Base-by-base conservation (phyloP, 1,140 invertebrate species). In the Conus betulinus region DNA sequence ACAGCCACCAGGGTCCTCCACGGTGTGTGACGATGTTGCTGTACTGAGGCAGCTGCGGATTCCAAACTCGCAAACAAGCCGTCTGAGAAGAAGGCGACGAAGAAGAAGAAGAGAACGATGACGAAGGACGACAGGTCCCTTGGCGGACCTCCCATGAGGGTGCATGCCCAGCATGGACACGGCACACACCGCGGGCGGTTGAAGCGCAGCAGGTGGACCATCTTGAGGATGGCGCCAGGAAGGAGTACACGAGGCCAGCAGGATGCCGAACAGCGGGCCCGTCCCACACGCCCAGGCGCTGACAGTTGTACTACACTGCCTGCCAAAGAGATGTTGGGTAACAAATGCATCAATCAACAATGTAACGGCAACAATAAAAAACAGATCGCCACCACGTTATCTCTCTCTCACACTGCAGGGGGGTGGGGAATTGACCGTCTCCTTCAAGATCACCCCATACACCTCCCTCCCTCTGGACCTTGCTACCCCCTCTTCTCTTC, bases 131-230 rank as follows among this genome's bases (percentile, higher is more conserved):
- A 91, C 25, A 96, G 91, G 15, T 95, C 93, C 74, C 91, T 91
- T 15, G 93, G 89, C 11, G 93, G 91, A 11, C 94, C 93, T 51
- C 96, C 90, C 90, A 96, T 92, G 0, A 94, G 94, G 91, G 96
- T 96, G 82, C 94, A 91, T n/a, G n/a, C n/a, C n/a, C n/a, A n/a
- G n/a, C n/a, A n/a, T n/a, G n/a, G n/a, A n/a, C n/a, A n/a, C n/a
- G n/a, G n/a, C n/a, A n/a, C n/a, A n/a, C n/a, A n/a, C n/a, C n/a
- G n/a, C n/a, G 6, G 6, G 83, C 95, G 94, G 91, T 96, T 96
- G 93, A 96, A 96, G 25, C 96, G 92, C 15, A 96, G 92, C 39
- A 96, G 92, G 89, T 95, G 94, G 52, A 96, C 93, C 63, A 96
- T 94, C 89, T 96, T 96, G 3, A 96, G 88, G 27, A 94, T 96